phyloP scores from a whole-genome alignment of 1,140 invertebrate genomes.

The Drosophila arawakana region DNA sequence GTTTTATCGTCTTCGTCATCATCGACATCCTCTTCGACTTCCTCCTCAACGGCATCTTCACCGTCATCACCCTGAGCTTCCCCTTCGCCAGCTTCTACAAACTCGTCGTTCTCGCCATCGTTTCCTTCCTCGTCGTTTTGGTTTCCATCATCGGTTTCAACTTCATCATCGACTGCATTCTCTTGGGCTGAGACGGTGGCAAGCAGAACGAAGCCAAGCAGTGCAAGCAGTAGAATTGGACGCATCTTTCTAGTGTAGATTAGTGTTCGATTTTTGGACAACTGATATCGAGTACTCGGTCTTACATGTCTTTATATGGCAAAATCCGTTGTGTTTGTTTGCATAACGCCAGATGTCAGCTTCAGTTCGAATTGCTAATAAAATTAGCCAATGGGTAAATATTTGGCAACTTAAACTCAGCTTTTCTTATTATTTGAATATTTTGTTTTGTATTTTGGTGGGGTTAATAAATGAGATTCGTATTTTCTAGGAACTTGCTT shows the following conservation, averaged over 20 bases:
- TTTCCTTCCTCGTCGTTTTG: no score
- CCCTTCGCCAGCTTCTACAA: neutral
- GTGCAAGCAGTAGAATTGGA: conserved; percentile 50
- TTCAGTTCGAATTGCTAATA: conserved; percentile 9
- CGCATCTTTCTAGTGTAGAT: conserved; percentile 50
- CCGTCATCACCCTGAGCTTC: neutral
- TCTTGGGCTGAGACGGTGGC: conserved; percentile 39
- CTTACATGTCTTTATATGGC: conserved; percentile 55
- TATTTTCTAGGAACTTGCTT: conserved; percentile 19
- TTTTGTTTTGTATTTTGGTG: neutral
- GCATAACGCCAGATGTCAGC: conserved; percentile 35
- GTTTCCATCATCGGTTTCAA: neutral
- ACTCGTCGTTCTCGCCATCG: neutral
- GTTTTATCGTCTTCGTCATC: neutral
- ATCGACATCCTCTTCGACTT: neutral
- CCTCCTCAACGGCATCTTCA: neutral
- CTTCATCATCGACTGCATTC: neutral
- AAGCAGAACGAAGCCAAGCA: conserved; percentile 63
- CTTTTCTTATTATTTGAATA: neutral
- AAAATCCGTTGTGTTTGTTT: conserved; percentile 31
- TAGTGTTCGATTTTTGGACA: conserved; percentile 22
- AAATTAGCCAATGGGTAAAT: conserved; percentile 30
- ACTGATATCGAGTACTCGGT: conserved; percentile 42
- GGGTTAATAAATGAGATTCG: neutral
- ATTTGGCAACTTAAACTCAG: conserved; percentile 37